phyloP scores from a whole-genome alignment of 2,113 vertebrate genomes.

The Hemicordylus capensis region DNA sequence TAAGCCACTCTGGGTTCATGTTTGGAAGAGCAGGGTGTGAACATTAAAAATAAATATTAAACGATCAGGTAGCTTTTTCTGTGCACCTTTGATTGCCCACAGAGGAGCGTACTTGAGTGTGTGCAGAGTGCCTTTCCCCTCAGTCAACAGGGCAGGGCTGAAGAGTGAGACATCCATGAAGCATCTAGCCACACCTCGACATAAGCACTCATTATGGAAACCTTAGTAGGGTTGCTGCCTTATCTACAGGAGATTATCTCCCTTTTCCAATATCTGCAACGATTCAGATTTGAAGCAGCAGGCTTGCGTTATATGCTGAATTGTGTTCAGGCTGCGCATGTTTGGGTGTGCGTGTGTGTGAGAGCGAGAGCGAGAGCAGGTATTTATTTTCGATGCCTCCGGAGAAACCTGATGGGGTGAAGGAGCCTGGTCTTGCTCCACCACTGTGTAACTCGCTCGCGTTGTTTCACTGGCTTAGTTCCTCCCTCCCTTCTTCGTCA shows the following conservation, averaged over 20 bases:
- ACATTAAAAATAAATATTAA: too few relatives aligned
- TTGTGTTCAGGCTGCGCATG: neutral
- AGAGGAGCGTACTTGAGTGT: neutral
- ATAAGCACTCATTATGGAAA: slow-evolving; percentile 2
- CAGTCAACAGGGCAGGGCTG: neutral
- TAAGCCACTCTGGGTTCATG: too few relatives aligned
- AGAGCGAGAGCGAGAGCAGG: neutral
- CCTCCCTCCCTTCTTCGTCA: neutral
- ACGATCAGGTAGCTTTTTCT: too few relatives aligned
- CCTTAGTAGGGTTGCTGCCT: neutral
- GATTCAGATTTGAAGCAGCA: neutral
- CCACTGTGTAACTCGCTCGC: neutral
- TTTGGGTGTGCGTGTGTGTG: neutral
- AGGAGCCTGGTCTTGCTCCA: neutral
- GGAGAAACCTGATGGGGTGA: neutral
- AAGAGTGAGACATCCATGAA: neutral
- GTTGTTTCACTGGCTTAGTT: neutral
- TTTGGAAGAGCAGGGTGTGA: too few relatives aligned
- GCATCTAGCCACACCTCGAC: neutral
- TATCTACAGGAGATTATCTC: neutral
- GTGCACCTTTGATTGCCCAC: neutral
- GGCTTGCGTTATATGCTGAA: neutral
- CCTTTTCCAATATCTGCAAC: neutral
- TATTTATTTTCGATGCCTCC: neutral
- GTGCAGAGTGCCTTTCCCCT: neutral